These are phyloP conservation scores for Aleiodes leptofemur DNA, from an alignment of 2,888 invertebrate species.

Conservation along the genomic window DNA sequence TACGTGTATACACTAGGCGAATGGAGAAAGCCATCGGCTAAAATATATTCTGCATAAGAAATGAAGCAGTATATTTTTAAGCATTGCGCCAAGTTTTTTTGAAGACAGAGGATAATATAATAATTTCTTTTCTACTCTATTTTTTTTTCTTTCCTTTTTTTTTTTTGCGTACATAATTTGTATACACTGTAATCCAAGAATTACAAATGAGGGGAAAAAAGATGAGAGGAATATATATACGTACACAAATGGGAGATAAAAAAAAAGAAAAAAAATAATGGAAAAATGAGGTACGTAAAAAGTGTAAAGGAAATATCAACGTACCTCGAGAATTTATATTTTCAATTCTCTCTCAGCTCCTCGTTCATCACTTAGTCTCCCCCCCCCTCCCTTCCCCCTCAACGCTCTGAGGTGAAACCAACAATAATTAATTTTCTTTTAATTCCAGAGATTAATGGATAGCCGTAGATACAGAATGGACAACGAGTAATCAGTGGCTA, in stretches of 20 bases:
- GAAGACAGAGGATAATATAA: constrained; percentile 46
- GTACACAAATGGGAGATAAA: constrained; percentile 21
- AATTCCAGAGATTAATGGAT: constrained; percentile 70
- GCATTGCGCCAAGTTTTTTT: constrained; percentile 53
- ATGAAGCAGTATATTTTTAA: constrained; percentile 70
- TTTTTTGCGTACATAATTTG: constrained; percentile 30
- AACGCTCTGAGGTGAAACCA: constrained; percentile 61
- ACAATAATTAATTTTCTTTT: constrained; percentile 72
- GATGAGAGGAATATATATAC: constrained; percentile 1
- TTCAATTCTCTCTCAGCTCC: constrained; percentile 34
- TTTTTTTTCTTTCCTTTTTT: constrained; percentile 7
- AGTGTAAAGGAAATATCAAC: constrained; percentile 18
- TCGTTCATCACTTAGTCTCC: constrained; percentile 48
- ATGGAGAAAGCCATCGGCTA: constrained; percentile 67
- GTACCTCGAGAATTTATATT: constrained; percentile 22
- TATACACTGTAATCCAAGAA: constrained; percentile 26
- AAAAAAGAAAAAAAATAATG: background rate
- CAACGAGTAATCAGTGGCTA: constrained; percentile 5
- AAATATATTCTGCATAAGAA: constrained; percentile 72
- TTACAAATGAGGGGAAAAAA: constrained; percentile 14
- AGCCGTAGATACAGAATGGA: constrained; percentile 48
- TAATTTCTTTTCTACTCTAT: constrained; percentile 32
- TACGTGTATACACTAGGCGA: constrained; percentile 50
- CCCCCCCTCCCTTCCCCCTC: background rate
- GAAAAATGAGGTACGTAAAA: constrained; percentile 5